Evolutionary conservation across 2,888 invertebrate species (phyloP).

Genomic region (Crematogaster levior): DNA sequence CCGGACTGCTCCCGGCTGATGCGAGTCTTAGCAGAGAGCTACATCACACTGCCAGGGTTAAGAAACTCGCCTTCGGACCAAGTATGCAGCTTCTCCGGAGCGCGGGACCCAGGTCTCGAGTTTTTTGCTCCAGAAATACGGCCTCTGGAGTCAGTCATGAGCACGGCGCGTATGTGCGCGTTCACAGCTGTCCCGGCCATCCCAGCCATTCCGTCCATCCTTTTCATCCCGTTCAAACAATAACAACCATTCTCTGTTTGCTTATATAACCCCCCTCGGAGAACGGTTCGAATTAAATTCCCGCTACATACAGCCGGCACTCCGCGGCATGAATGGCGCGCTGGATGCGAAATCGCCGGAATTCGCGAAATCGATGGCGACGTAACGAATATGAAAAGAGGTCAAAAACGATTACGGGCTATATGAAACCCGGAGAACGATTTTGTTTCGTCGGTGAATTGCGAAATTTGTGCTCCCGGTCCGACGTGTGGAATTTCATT

Average conservation of each 20-base stretch:
- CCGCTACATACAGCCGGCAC: constrained; percentile 42
- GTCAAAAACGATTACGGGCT: constrained; percentile 53
- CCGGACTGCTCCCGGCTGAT: constrained; percentile 65
- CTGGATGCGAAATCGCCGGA: constrained; percentile 39
- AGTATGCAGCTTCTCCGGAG: constrained; percentile 55
- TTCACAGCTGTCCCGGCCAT: constrained; percentile 73
- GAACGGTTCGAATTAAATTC: constrained; percentile 72
- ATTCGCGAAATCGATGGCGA: constrained; percentile 53
- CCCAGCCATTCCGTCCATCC: constrained; percentile 63
- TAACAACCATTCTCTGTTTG: constrained; percentile 80
- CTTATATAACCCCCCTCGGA: constrained; percentile 72
- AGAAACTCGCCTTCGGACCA: constrained; percentile 57
- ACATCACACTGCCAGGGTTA: constrained; percentile 39
- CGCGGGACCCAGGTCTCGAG: constrained; percentile 40
- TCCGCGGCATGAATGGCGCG: constrained; percentile 47
- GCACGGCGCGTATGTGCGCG: constrained; percentile 65
- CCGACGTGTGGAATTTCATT: constrained; percentile 53
- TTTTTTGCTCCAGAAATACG: constrained; percentile 80
- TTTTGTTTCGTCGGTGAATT: constrained; percentile 51
- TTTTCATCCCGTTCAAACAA: constrained; percentile 79
- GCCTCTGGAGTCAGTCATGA: constrained; percentile 78
- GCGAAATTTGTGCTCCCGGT: constrained; percentile 45
- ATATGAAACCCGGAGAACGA: constrained; percentile 46
- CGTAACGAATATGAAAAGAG: constrained; percentile 56
- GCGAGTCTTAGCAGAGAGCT: constrained; percentile 52